phyloP scores from a whole-genome alignment of 2,888 invertebrate genomes.

The Itoplectis maculator region DNA sequence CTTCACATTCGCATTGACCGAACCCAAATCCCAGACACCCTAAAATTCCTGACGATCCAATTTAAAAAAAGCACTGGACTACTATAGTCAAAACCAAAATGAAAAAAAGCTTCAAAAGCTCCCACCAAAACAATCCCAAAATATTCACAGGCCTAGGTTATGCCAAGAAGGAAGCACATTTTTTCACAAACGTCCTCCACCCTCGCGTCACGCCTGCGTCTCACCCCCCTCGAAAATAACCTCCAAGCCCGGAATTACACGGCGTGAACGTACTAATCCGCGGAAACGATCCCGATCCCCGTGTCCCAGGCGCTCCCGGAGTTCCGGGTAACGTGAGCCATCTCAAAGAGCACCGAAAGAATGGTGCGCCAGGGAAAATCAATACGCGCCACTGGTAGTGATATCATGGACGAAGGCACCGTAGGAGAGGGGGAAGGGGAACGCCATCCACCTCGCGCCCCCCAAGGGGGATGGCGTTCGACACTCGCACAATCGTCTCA shows the following conservation, averaged over 20 bases:
- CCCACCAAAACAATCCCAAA: neutral
- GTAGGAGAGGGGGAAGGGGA: slow-evolving; percentile 26
- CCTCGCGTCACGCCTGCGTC: neutral
- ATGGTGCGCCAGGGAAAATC: slow-evolving; percentile 65
- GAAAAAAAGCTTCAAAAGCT: slow-evolving; percentile 11
- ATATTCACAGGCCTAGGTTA: neutral
- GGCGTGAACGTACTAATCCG: neutral
- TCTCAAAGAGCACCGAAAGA: slow-evolving; percentile 52
- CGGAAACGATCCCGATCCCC: neutral
- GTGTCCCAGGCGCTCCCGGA: neutral
- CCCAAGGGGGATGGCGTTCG: slow-evolving; percentile 3
- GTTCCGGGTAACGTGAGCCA: slow-evolving; percentile 19
- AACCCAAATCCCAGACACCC: too few species aligned
- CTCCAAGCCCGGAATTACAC: slow-evolving; percentile 13
- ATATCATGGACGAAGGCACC: slow-evolving; percentile 56
- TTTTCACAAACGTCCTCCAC: neutral
- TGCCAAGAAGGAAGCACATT: neutral
- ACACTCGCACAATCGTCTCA: slow-evolving; percentile 29
- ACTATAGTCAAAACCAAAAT: slow-evolving; percentile 1
- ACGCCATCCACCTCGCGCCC: too few species aligned
- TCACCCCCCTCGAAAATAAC: neutral
- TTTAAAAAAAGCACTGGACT: neutral
- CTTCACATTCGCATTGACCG: too few species aligned
- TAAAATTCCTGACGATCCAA: too few species aligned
- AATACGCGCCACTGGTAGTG: slow-evolving; percentile 66